Evolutionary conservation across 2,797 vertebrate species (phyloP).

Genomic region (Scolopax bukidnonensis): DNA sequence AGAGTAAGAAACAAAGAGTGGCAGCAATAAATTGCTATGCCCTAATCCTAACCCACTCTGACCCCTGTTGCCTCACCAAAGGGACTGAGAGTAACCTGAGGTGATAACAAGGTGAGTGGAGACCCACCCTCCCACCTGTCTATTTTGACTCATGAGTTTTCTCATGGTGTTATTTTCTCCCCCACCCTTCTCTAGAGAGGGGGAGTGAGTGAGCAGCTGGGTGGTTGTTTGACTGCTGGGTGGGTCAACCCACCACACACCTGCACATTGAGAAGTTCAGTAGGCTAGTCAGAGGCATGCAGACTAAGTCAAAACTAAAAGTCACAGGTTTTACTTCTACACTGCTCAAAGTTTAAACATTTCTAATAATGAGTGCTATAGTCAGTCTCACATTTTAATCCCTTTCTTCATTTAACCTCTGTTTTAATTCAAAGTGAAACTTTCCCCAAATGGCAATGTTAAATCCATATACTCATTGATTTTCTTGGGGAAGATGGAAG

Average conservation of each 20-base stretch:
- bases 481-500: not conserved
- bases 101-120: not conserved
- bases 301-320: not conserved
- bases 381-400: not conserved
- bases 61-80: not conserved
- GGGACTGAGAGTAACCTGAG: not conserved
- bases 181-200: not conserved
- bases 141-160: not conserved
- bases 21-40: not conserved
- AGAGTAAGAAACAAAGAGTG: not conserved
- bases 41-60: not conserved
- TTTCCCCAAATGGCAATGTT: not conserved
- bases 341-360: not conserved
- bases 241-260: rapidly evolving
- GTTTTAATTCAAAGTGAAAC: not conserved
- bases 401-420: not conserved
- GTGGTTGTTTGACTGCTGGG: not conserved
- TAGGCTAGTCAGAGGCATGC: not conserved
- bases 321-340: not conserved
- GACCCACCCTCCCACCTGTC: not conserved
- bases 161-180: not conserved
- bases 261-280: not conserved
- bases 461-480: not conserved
- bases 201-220: not conserved
- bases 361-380: not conserved